These are phyloP conservation scores for Caenorhabditis sinica DNA, from an alignment of 2,888 invertebrate species.

Conservation along the genomic window DNA sequence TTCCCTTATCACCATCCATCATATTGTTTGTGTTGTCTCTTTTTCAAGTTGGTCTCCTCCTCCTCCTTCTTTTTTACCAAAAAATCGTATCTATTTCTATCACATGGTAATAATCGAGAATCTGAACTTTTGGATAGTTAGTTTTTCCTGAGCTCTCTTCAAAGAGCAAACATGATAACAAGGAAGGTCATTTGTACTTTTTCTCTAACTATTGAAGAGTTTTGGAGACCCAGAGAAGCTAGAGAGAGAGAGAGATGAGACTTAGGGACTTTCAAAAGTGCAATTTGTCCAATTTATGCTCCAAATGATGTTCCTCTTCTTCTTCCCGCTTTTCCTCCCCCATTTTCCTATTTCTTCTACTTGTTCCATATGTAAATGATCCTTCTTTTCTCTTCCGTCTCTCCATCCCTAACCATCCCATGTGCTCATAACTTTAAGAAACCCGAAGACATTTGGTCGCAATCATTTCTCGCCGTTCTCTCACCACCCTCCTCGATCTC, in stretches of 20 bases:
- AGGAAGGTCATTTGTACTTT: constrained; percentile 12
- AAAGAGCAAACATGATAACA: constrained; percentile 28
- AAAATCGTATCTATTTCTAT: constrained; percentile 15
- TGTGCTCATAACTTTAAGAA: constrained; percentile 43
- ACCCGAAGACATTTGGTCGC: constrained; percentile 55
- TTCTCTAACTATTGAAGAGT: background rate
- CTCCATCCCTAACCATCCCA: constrained; percentile 3
- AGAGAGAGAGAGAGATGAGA: no score
- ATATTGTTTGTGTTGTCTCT: constrained; percentile 13
- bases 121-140: constrained; percentile 12
- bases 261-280: background rate
- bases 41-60: background rate
- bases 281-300: constrained; percentile 15
- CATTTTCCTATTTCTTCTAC: constrained; percentile 5
- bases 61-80: background rate
- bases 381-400: constrained; percentile 1
- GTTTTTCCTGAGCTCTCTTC: background rate
- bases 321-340: constrained; percentile 1
- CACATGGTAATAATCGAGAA: background rate
- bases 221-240: background rate
- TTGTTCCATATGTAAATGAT: constrained; percentile 46
- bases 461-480: constrained; percentile 53
- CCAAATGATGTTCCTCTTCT: background rate
- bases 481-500: constrained; percentile 22
- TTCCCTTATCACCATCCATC: constrained; percentile 3